phyloP scores from a whole-genome alignment of 2,888 invertebrate genomes.

The Nemotelus nigrinus region DNA sequence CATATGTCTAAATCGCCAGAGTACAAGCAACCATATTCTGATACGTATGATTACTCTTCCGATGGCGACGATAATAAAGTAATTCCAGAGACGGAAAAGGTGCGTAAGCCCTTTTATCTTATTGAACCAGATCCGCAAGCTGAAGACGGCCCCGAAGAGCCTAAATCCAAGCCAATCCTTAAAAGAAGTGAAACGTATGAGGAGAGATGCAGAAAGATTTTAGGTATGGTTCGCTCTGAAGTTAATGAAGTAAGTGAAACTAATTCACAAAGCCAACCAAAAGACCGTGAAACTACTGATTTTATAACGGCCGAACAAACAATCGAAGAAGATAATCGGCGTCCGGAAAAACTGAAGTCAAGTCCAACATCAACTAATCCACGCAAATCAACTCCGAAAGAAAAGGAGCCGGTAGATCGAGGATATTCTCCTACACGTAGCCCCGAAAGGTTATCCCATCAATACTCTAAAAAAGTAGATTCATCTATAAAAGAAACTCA shows the following conservation, averaged over 20 bases:
- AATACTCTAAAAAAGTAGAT: no score
- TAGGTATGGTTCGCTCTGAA: constrained; percentile 68
- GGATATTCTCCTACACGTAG: no score
- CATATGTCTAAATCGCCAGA: not conserved
- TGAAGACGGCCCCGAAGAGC: constrained; percentile 46
- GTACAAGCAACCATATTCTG: not conserved
- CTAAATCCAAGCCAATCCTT: constrained; percentile 69
- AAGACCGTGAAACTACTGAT: constrained; percentile 23
- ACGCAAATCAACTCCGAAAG: not conserved
- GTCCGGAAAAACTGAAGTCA: not conserved
- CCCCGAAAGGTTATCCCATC: no score
- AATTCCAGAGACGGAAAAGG: not conserved
- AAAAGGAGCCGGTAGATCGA: constrained; percentile 7
- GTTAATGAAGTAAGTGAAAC: not conserved
- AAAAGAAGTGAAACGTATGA: constrained; percentile 78
- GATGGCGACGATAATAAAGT: not conserved
- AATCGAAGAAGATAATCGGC: constrained; percentile 27
- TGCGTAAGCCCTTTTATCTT: constrained; percentile 44
- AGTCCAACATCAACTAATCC: not conserved
- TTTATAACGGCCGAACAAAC: constrained; percentile 46
- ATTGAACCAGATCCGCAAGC: constrained; percentile 46
- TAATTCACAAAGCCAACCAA: not conserved
- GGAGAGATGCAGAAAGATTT: constrained; percentile 75
- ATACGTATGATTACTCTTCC: not conserved
- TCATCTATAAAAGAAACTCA: not conserved